A percentile compares a stretch with the other conserved stretches of the same genome.
phyloP scores from a whole-genome alignment of 2,888 invertebrate species.

The Itoplectis maculator region DNA sequence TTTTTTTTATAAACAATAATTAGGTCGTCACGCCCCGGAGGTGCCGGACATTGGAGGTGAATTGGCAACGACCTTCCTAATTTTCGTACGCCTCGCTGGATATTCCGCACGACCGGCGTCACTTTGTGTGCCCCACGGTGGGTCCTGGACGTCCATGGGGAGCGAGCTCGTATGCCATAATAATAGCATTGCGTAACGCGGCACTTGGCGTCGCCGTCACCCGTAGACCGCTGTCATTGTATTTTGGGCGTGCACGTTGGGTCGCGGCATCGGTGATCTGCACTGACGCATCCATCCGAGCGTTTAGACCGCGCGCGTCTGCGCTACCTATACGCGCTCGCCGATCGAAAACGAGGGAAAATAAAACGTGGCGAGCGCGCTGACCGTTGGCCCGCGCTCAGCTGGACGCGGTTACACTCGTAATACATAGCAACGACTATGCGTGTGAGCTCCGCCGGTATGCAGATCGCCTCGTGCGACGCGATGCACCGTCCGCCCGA shows the following conservation, averaged over 20 bases:
- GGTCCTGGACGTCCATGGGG: conserved; percentile 29
- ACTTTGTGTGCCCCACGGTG: conserved; percentile 22
- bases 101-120: conserved; percentile 45
- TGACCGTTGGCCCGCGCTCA: conserved; percentile 58
- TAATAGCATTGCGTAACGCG: conserved; percentile 22
- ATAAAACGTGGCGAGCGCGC: conserved; percentile 30
- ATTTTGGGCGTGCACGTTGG: conserved; percentile 73
- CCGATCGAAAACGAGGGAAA: conserved; percentile 34
- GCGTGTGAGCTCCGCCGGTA: conserved; percentile 1
- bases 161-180: not conserved
- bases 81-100: conserved; percentile 46
- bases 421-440: conserved; percentile 25
- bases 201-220: conserved; percentile 25
- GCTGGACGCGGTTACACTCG: conserved; percentile 28
- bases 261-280: conserved; percentile 63
- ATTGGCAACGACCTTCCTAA: conserved; percentile 28
- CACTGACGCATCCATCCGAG: conserved; percentile 74
- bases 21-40: conserved; percentile 15
- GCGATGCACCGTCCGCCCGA: conserved; percentile 17
- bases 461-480: conserved; percentile 9
- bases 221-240: conserved; percentile 54
- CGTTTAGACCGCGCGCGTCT: conserved; percentile 58
- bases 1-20: conserved; percentile 8
- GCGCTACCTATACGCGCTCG: conserved; percentile 4
- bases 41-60: no score